Evolutionary conservation across 1,140 invertebrate genomes (phyloP).

Genomic region (Tyrophagus putrescentiae): DNA sequence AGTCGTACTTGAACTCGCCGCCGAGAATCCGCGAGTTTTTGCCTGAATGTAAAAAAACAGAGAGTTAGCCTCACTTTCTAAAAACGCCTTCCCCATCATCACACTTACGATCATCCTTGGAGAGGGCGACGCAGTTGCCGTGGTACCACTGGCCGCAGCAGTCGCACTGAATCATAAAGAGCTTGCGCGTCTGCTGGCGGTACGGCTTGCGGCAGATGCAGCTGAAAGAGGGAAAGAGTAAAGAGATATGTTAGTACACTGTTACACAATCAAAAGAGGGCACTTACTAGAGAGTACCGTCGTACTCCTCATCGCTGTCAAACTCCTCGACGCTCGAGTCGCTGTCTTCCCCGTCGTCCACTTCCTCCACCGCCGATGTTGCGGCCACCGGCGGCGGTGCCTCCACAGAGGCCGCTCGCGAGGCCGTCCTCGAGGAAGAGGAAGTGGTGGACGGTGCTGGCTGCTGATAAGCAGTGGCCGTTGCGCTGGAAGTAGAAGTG

Average conservation of each 20-base stretch:
- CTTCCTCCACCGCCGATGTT: background rate
- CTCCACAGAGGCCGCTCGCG: no score
- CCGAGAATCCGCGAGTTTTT: background rate
- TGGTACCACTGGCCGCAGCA: slow-evolving; percentile 93
- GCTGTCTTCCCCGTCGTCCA: background rate
- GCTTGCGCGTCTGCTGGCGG: slow-evolving; percentile 77
- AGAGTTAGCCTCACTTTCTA: background rate
- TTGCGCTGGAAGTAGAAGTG: no score
- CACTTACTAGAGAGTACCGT: background rate
- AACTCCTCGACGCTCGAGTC: background rate
- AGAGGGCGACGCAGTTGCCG: slow-evolving; percentile 84
- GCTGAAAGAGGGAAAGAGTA: background rate
- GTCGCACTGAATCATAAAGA: slow-evolving; percentile 98
- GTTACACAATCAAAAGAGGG: background rate
- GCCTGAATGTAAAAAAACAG: background rate
- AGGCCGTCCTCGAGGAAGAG: no score
- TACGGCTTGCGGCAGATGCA: slow-evolving; percentile 89
- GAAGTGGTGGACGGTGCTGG: no score
- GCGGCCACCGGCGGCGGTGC: background rate
- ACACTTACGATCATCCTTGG: slow-evolving; percentile 49
- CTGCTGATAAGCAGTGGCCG: no score
- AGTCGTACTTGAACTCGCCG: background rate
- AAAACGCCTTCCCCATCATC: background rate
- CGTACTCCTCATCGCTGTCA: background rate
- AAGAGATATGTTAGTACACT: background rate